Evolutionary conservation across 1,140 invertebrate genomes (phyloP).

Genomic region (Drepana arcuata): DNA sequence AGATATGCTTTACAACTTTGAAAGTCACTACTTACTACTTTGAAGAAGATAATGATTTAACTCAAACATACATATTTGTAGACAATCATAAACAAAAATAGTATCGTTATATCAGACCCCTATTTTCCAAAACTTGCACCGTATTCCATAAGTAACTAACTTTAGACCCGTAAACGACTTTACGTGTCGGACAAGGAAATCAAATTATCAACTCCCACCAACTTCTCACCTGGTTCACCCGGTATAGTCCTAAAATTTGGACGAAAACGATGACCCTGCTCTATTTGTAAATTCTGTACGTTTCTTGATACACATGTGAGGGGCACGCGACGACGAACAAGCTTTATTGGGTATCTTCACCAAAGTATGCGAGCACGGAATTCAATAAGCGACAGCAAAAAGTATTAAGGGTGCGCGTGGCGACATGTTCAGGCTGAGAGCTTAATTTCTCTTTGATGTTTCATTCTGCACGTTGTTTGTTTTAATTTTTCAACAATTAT

Average conservation of each 20-base stretch:
- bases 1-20: no score
- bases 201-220: constrained; percentile 62
- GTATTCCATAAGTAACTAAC: constrained; percentile 41
- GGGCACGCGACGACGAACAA: constrained; percentile 46
- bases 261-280: constrained; percentile 31
- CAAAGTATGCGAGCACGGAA: constrained; percentile 54
- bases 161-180: constrained; percentile 59
- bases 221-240: constrained; percentile 44
- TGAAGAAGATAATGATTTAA: no score
- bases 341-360: constrained; percentile 60
- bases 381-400: constrained; percentile 60
- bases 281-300: constrained; percentile 55
- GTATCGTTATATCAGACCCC: constrained; percentile 29
- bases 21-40: no score
- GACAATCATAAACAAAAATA: constrained; percentile 18
- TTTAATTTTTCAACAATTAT: constrained; percentile 1
- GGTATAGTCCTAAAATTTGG: constrained; percentile 38
- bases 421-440: no score
- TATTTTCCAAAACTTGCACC: constrained; percentile 30
- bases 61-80: no score
- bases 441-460: constrained; percentile 45
- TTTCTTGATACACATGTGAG: constrained; percentile 46
- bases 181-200: constrained; percentile 64
- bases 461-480: constrained; percentile 12
- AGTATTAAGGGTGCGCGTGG: constrained; percentile 44